phyloP scores from a whole-genome alignment of 1,140 invertebrate genomes.

The Aphaenogaster ashmeadi region DNA sequence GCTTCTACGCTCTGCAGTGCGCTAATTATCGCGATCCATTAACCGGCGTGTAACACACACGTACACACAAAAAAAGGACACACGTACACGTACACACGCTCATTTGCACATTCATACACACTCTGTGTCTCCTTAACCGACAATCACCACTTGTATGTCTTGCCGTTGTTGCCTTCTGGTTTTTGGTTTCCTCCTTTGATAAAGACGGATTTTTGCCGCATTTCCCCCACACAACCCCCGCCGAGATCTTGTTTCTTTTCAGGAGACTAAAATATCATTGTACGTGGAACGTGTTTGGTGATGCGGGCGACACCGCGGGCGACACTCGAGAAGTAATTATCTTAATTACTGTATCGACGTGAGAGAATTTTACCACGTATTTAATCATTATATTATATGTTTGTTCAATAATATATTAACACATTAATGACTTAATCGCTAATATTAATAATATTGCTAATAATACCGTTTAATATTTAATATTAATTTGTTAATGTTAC shows the following conservation, averaged over 20 bases:
- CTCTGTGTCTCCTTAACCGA: slow-evolving; percentile 48
- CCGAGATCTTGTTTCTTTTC: slow-evolving; percentile 79
- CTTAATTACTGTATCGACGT: slow-evolving; percentile 18
- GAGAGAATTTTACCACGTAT: neutral
- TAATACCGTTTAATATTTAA: neutral
- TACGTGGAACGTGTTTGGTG: slow-evolving; percentile 85
- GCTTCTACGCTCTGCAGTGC: slow-evolving; percentile 67
- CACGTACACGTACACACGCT: neutral
- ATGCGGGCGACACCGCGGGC: slow-evolving; percentile 71
- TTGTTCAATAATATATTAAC: neutral
- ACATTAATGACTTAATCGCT: neutral
- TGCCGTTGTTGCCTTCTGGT: slow-evolving; percentile 68
- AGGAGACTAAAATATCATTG: slow-evolving; percentile 78
- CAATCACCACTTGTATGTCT: slow-evolving; percentile 60
- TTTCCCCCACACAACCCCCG: slow-evolving; percentile 42
- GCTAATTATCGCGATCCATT: slow-evolving; percentile 62
- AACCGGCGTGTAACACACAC: slow-evolving; percentile 51
- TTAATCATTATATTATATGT: neutral
- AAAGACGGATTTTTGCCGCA: slow-evolving; percentile 82
- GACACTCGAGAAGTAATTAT: slow-evolving; percentile 14
- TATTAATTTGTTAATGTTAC: neutral
- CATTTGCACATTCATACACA: neutral
- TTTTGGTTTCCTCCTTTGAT: slow-evolving; percentile 77
- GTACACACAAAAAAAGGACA: neutral
- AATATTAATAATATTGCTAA: slow-evolving; percentile 16